Conservation (phyloP, 30 jellyfish, hydroid and myxozoan genomes). For the Hydractinia echinata region DNA sequence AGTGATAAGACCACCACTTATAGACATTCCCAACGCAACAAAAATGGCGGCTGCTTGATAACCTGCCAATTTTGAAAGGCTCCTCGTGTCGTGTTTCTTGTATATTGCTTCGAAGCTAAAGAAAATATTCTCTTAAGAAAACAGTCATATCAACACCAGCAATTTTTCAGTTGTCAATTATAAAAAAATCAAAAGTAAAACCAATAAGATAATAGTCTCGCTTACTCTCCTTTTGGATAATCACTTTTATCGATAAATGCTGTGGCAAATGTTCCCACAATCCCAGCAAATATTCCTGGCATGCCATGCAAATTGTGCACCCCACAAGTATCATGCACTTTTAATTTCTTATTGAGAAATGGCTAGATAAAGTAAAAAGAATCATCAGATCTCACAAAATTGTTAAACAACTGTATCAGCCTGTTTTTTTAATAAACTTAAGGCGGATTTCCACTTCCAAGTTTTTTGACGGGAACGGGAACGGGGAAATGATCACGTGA, state of each 20-base stretch:
- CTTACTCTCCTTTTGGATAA: constrained; percentile 30
- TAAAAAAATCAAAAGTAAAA: no score
- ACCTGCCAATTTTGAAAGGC: constrained; percentile 34
- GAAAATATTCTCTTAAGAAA: no score
- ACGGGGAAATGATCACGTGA: no score
- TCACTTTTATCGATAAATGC: constrained; percentile 56
- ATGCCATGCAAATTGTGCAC: constrained; percentile 94
- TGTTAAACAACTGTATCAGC: no score
- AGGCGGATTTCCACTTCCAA: no score
- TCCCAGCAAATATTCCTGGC: constrained; percentile 87
- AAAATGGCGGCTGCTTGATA: constrained; percentile 53
- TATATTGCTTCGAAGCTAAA: no score
- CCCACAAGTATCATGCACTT: constrained; percentile 93
- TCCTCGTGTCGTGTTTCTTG: constrained; percentile 5
- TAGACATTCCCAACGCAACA: constrained; percentile 49
- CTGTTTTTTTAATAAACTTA: no score
- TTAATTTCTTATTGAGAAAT: constrained; percentile 29
- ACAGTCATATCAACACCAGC: no score
- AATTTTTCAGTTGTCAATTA: no score
- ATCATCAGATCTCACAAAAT: not conserved
- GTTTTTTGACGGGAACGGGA: no score
- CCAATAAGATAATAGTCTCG: not conserved
- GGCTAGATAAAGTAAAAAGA: constrained; percentile 50
- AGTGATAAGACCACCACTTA: constrained; percentile 65
- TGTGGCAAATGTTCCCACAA: constrained; percentile 70